phyloP scores from a whole-genome alignment of 1,140 invertebrate species.

The Monochamus saltuarius region DNA sequence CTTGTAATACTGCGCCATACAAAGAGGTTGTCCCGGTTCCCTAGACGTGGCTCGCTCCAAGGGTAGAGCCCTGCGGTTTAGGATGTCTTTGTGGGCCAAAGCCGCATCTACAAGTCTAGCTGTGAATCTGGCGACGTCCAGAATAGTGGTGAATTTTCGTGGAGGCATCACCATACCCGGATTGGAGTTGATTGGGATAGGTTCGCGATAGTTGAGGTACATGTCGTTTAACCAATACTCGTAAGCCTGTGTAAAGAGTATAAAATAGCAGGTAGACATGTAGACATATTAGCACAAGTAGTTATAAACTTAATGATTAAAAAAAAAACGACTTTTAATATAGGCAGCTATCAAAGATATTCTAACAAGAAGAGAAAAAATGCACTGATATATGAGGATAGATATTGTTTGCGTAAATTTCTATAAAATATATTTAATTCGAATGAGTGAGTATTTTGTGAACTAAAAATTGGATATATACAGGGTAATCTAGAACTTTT shows the following conservation, averaged over 20 bases:
- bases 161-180: slow-evolving; percentile 93
- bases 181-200: slow-evolving; percentile 95
- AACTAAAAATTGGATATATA: too few species aligned
- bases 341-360: too few species aligned
- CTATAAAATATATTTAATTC: too few species aligned
- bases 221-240: slow-evolving; percentile 98
- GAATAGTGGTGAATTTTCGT: slow-evolving; percentile 73
- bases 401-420: too few species aligned
- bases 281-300: too few species aligned
- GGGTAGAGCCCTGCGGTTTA: slow-evolving; percentile 82
- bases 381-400: too few species aligned
- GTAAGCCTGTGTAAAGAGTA: slow-evolving; percentile 74
- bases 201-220: slow-evolving; percentile 86
- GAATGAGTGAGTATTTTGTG: too few species aligned
- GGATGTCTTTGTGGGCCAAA: slow-evolving; percentile 85
- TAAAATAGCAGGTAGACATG: too few species aligned
- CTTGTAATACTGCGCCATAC: slow-evolving; percentile 97
- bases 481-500: too few species aligned
- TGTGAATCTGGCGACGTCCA: slow-evolving; percentile 81
- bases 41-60: slow-evolving; percentile 78
- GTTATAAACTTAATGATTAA: too few species aligned
- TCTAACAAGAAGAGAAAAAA: too few species aligned
- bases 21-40: slow-evolving; percentile 88
- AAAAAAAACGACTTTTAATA: too few species aligned
- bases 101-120: slow-evolving; percentile 84